These are phyloP conservation scores for Biston stratarius DNA, from an alignment of 2,888 invertebrate genomes.

Conservation along the genomic window DNA sequence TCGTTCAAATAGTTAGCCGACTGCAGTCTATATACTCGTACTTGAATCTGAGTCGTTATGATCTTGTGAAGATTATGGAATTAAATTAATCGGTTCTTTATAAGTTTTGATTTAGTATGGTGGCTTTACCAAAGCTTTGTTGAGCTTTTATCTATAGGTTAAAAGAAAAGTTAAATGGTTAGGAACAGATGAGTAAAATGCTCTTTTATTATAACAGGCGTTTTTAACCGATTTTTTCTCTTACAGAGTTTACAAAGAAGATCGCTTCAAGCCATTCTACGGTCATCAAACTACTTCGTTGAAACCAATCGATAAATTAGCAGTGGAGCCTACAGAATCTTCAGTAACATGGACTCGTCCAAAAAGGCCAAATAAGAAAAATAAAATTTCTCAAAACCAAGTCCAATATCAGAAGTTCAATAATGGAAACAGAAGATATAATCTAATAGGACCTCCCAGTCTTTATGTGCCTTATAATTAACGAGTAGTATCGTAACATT, in stretches of 20 bases:
- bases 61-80: too few species aligned
- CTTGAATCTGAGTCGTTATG: too few species aligned
- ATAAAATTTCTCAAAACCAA: slow-evolving; percentile 41
- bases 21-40: too few species aligned
- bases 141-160: too few species aligned
- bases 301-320: slow-evolving; percentile 38
- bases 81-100: too few species aligned
- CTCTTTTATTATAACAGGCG: not conserved
- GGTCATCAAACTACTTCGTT: slow-evolving; percentile 36
- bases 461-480: slow-evolving; percentile 48
- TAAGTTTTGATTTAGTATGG: too few species aligned
- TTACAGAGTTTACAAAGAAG: slow-evolving; percentile 56
- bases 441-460: slow-evolving; percentile 53
- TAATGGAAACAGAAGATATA: slow-evolving; percentile 35
- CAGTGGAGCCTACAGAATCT: slow-evolving; percentile 54
- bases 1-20: too few species aligned
- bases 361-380: slow-evolving; percentile 58
- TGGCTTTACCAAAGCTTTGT: too few species aligned
- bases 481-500: not conserved
- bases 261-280: slow-evolving; percentile 37
- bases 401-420: slow-evolving; percentile 29
- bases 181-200: not conserved
- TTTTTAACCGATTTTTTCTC: slow-evolving; percentile 2
- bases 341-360: slow-evolving; percentile 74
- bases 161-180: not conserved